Base-by-base conservation (phyloP, 2,797 vertebrate genomes). In the Cuculus canorus region DNA sequence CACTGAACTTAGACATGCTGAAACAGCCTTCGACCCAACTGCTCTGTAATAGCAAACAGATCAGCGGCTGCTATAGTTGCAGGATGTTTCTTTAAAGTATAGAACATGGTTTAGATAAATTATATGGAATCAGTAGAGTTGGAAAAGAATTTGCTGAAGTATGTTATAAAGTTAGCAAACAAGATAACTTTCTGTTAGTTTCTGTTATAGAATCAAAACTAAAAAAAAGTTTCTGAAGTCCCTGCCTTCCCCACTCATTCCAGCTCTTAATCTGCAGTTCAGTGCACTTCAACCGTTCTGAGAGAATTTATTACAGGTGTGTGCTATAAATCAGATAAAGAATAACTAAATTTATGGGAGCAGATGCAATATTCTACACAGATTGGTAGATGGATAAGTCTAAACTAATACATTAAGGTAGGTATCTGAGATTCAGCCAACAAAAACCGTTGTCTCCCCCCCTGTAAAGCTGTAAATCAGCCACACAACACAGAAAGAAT, bases 201-300 rank as follows among this genome's bases (percentile, higher is more conserved):
- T 71, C 78, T 76, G 9, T 54, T 80, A 39, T 0, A 54, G 52
- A 82, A 73, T 64, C 35, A 53, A 82, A 82, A 52, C 18, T 3
- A 18, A 64, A 48, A 28, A 45, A 22, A 9, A 48, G 22, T 24
- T 91, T 76, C 84, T 5, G 1, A 83, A 93, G 54, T 76, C 33
- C 32, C 37, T 76, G 73, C 37, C n/a, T 86, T 79, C 41, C 41
- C 47, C 35, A 21, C 14, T 90, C 66, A 54, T 76, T 72, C 47
- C 27, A 84, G 32, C 47, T 79, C 81, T 86, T 88, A 78, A 86
- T 86, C 50, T 65, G 70, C 64, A 84, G 50, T 69, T 94, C 93
- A 81, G 37, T 14, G 13, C 77, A 65, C 63, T 90, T 53, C 37
- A 86, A 28, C 41, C 52, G 54, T 60, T 33, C 63, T 25, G 61